Evolutionary conservation across 2,797 vertebrate species (phyloP), one percentile per base, ranked within the genome.

Genomic region (Selene dorsalis): DNA sequence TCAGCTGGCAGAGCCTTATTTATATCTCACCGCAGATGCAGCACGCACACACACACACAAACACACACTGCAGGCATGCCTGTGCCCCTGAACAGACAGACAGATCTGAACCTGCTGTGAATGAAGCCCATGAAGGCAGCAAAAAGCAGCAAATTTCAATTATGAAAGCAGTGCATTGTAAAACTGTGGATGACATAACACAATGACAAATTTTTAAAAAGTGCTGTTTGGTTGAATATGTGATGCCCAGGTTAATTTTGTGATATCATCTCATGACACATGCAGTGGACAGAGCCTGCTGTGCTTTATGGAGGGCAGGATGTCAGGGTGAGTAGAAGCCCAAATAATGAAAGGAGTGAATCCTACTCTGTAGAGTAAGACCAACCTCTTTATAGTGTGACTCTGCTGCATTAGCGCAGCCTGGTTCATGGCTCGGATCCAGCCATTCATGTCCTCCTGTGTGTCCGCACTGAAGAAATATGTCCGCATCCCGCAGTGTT

Each of bases 381-480:
- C 93, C 79, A 79, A 96, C 98, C 97, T 98, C 92, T 96, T 97
- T 79, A 96, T 80, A 1, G 94, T 93, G 74, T 94, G 95, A 86
- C 94, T 96, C 91, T 99, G 96, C 93, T 99, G 96, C 96, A 99
- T 96, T 90, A 97, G 97, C 6, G 98, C 97, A 43, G 98, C 97
- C 93, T 99, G 97, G 91, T 98, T 99, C 98, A 99, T 99, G 88
- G 97, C 97, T 81, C 95, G 93, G 91, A 99, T 95, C 98, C 98
- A 99, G 75, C 96, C 94, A 41, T 96, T 99, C 97, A 99, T 97
- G 85, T 99, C 98, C 92, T 99, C 98, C 75, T 96, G 96, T 59
- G 97, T 99, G 90, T 99, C 98, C 0, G 98, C 98, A 61, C 98
- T 99, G 95, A 99, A 98, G 95, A 96, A 99, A 94, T 99, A 99